Percentiles rank a stretch among this genome's conserved stretches.
These are phyloP conservation scores for Apis cerana DNA, from an alignment of 1,140 invertebrate genomes.

Conservation along the genomic window DNA sequence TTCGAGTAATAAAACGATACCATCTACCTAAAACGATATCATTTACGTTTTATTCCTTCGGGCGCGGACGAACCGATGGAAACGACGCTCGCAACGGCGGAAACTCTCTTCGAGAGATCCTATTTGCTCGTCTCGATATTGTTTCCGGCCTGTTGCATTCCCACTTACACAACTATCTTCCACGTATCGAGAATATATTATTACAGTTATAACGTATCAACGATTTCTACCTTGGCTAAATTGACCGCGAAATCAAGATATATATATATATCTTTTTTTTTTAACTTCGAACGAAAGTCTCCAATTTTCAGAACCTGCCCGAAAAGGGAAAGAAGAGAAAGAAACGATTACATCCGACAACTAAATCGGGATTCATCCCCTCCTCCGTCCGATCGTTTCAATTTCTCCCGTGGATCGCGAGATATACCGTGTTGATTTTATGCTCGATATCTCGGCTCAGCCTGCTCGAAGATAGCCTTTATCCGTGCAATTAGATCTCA, in stretches of 20 bases:
- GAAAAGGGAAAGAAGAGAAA: not conserved
- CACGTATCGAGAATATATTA: too few species aligned
- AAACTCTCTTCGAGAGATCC: not conserved
- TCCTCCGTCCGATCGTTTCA: slow-evolving; percentile 1
- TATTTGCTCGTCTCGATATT: slow-evolving; percentile 58
- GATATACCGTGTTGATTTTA: slow-evolving; percentile 1
- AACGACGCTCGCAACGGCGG: not conserved
- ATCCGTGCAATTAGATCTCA: slow-evolving; percentile 46
- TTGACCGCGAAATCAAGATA: too few species aligned
- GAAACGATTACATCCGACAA: not conserved
- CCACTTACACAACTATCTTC: not conserved
- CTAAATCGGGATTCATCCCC: not conserved
- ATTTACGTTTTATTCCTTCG: slow-evolving; percentile 25
- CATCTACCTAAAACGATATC: slow-evolving; percentile 10
- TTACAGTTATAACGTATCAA: too few species aligned
- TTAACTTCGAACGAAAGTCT: too few species aligned
- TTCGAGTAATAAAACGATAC: slow-evolving; percentile 14
- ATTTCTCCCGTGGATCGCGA: slow-evolving; percentile 8
- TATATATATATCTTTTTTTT: too few species aligned
- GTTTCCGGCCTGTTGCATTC: slow-evolving; percentile 67
- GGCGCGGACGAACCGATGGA: not conserved
- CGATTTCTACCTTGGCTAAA: too few species aligned
- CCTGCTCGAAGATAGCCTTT: slow-evolving; percentile 35
- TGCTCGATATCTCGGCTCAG: slow-evolving; percentile 13
- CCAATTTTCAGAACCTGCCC: not conserved